Base-by-base conservation (phyloP, 2,888 invertebrate genomes). In the Caenorhabditis drosophilae region DNA sequence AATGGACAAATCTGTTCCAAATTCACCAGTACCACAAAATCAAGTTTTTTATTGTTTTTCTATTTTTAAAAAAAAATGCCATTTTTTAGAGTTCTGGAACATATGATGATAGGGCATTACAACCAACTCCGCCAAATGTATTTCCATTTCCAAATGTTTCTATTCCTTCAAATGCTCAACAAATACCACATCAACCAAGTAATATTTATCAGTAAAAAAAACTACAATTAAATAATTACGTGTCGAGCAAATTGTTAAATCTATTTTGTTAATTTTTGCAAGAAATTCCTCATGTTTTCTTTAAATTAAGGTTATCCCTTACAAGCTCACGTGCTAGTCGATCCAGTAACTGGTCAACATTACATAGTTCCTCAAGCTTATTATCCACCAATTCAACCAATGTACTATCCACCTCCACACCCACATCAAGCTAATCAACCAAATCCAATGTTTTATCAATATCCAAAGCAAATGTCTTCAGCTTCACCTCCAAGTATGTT, bases 341-440 rank as follows among this genome's bases (percentile, higher is more conserved):
- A 74, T 50, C 74, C 74, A 6, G 55, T 58, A 16, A 74, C 70
- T 2, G 74, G 74, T 2, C 74, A 74, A 44, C 74, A 74, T 45
- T 74, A 74, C 60, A 64, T 71, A 9, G 62, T 74, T 2, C 74
- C 74, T 9, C 66, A 67, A 23, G 56, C 66, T 12, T 73, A 67
- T 57, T 73, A 70, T 46, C 70, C 66, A 31, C 67, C 73, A 42
- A 31, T 63, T 7, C 62, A 57, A 35, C 67, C 69, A 18, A 69
- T 73, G 69, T 73, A 67, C 26, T 73, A 73, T 48, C 69, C 69
- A 20, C 59, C 72, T 3, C 68, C 66, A 11, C 68, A 54, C n/a
- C 62, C 68, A 15, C n/a, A n/a, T n/a, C n/a, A n/a, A n/a, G 44
- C 45, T 25, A 23, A 46, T 15, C 58, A 42, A 20, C 41, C 47